These are phyloP conservation scores for Arenaria interpres DNA, from an alignment of 2,113 vertebrate genomes.

Conservation along the genomic window DNA sequence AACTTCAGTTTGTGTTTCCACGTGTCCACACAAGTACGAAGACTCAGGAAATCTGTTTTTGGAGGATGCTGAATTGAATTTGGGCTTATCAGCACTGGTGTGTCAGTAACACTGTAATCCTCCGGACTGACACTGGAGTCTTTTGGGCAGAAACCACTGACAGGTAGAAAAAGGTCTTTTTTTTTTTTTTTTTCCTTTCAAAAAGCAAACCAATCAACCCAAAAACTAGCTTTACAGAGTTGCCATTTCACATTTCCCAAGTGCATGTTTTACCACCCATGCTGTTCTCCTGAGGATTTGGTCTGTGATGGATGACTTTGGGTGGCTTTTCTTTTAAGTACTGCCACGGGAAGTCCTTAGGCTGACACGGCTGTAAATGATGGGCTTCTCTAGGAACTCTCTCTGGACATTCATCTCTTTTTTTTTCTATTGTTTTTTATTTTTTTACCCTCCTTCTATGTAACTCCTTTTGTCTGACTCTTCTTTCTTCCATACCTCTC, in stretches of 20 bases:
- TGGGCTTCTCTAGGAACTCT: not conserved
- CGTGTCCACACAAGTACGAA: rapidly evolving
- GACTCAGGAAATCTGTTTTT: not conserved
- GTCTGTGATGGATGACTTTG: not conserved
- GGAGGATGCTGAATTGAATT: not conserved
- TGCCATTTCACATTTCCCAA: not conserved
- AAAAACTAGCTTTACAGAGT: not conserved
- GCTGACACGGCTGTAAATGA: conserved; percentile 40
- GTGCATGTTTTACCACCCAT: not conserved
- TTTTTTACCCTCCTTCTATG: not conserved
- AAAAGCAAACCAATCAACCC: not conserved
- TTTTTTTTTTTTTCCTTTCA: no score
- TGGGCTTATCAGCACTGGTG: not conserved
- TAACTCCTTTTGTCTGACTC: conserved; percentile 7
- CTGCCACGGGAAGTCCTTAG: not conserved
- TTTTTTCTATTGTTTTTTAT: no score
- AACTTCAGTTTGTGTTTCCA: not conserved
- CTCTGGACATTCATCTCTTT: not conserved
- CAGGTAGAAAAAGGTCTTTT: not conserved
- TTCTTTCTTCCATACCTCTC: not conserved
- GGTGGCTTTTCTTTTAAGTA: not conserved
- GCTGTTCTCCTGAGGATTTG: not conserved
- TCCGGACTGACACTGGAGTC: not conserved
- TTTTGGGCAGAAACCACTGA: not conserved
- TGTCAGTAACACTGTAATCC: not conserved